A percentile compares a stretch with the other conserved stretches of the same genome.
Evolutionary conservation across 2,797 vertebrate genomes (phyloP).

Genomic region (Sparidentex hasta): DNA sequence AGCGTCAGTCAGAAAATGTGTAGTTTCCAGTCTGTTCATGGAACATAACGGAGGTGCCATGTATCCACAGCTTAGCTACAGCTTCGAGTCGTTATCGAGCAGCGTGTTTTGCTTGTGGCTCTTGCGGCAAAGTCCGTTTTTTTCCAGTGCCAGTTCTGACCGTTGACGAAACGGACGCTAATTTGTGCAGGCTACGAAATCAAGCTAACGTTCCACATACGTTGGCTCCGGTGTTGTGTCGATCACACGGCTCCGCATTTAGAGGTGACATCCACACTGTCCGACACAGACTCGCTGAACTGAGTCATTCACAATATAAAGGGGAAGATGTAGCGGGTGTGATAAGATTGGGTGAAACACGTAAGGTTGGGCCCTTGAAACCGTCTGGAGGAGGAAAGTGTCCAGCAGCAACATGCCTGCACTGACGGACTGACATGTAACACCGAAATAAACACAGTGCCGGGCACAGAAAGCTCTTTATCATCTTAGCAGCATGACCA

Average conservation of each 20-base stretch:
- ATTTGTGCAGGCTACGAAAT: conserved; percentile 34
- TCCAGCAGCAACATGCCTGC: background rate
- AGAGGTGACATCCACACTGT: no score
- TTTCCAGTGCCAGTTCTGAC: conserved; percentile 15
- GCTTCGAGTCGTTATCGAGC: fast-evolving
- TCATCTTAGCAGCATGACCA: background rate
- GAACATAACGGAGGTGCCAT: background rate
- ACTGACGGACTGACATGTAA: conserved; percentile 16
- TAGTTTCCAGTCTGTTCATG: background rate
- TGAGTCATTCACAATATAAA: background rate
- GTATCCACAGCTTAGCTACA: fast-evolving
- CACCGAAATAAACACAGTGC: background rate
- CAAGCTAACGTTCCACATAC: conserved; percentile 28
- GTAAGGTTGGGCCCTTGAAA: conserved; percentile 26
- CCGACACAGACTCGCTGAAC: background rate
- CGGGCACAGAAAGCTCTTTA: background rate
- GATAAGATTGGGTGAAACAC: background rate
- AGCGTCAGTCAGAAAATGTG: conserved; percentile 38
- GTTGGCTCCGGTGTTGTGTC: background rate
- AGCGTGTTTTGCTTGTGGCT: background rate
- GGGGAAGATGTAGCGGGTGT: background rate
- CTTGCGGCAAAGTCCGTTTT: conserved; percentile 5
- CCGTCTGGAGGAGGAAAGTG: conserved; percentile 13
- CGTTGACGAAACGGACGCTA: conserved; percentile 38
- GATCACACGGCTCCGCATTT: background rate